These are phyloP conservation scores for Procapra przewalskii DNA, from an alignment of 2,113 vertebrate genomes.

Conservation along the genomic window DNA sequence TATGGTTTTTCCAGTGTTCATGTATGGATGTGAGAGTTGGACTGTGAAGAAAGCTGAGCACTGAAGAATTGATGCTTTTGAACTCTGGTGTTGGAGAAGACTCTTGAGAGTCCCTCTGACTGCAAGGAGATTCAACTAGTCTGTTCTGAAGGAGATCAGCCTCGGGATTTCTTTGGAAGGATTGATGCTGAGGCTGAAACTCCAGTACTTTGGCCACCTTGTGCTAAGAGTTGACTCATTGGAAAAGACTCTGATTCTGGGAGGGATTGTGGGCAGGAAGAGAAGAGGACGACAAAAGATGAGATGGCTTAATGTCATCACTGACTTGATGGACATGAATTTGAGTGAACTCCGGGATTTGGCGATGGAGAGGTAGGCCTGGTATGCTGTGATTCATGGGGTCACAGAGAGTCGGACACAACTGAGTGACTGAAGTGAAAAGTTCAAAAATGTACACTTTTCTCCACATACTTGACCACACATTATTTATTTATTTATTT, in stretches of 20 bases:
- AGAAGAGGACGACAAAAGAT: background rate
- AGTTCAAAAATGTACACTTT: background rate
- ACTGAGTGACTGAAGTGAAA: background rate
- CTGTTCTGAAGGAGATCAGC: too few species aligned
- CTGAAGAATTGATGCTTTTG: background rate
- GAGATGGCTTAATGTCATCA: background rate
- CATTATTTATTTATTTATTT: background rate
- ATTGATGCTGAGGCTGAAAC: background rate
- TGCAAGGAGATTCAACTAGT: background rate
- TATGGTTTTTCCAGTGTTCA: background rate
- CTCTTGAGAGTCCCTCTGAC: background rate
- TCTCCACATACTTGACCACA: background rate
- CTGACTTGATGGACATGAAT: background rate
- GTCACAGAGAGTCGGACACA: rapidly evolving
- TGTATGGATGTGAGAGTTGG: background rate
- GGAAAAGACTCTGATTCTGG: background rate
- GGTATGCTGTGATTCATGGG: too few species aligned
- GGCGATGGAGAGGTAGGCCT: background rate
- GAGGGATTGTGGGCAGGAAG: background rate
- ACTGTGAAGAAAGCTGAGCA: background rate
- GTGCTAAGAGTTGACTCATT: background rate
- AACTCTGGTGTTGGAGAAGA: background rate
- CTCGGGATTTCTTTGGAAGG: background rate
- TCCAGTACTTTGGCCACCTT: too few species aligned
- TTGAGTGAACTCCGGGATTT: background rate